A percentile compares a stretch with the other conserved stretches of the same genome.
phyloP scores from a whole-genome alignment of 2,888 invertebrate genomes.

The Bedellia somnulentella region DNA sequence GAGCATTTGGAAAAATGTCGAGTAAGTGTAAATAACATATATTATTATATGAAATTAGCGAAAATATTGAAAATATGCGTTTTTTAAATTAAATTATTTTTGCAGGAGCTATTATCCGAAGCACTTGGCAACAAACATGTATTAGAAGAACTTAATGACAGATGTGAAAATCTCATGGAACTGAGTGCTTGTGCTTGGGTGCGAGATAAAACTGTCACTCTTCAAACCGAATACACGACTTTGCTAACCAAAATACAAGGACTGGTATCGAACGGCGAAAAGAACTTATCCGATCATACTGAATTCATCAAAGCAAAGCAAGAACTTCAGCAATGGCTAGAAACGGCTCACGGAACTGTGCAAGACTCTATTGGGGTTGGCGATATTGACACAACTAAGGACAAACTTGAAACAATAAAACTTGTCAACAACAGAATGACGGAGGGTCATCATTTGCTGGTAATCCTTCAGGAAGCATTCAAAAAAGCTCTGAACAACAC shows the following conservation, averaged over 20 bases:
- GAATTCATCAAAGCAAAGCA: conserved; percentile 87
- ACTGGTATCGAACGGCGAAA: conserved; percentile 83
- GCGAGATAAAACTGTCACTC: conserved; percentile 81
- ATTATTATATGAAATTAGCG: no score
- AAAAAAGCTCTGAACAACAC: conserved; percentile 82
- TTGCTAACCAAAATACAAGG: conserved; percentile 78
- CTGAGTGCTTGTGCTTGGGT: conserved; percentile 83
- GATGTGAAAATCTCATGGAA: conserved; percentile 85
- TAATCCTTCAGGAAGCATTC: conserved; percentile 82
- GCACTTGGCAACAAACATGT: conserved; percentile 74
- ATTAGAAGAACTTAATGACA: conserved; percentile 82
- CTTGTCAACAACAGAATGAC: conserved; percentile 73
- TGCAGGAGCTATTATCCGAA: conserved; percentile 69
- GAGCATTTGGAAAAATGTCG: conserved; percentile 78
- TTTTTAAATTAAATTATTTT: conserved; percentile 11
- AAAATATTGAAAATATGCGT: no score
- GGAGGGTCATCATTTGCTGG: conserved; percentile 83
- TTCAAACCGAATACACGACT: conserved; percentile 81
- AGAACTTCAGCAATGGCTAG: conserved; percentile 82
- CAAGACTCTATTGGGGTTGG: conserved; percentile 83
- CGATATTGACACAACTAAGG: conserved; percentile 73
- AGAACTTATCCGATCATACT: conserved; percentile 87
- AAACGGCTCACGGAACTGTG: conserved; percentile 77
- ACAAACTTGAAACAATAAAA: conserved; percentile 79
- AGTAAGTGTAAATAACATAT: conserved; percentile 34